A percentile compares a stretch with the other conserved stretches of the same genome.
phyloP scores from a whole-genome alignment of 2,888 invertebrate species.

The Bedellia somnulentella region DNA sequence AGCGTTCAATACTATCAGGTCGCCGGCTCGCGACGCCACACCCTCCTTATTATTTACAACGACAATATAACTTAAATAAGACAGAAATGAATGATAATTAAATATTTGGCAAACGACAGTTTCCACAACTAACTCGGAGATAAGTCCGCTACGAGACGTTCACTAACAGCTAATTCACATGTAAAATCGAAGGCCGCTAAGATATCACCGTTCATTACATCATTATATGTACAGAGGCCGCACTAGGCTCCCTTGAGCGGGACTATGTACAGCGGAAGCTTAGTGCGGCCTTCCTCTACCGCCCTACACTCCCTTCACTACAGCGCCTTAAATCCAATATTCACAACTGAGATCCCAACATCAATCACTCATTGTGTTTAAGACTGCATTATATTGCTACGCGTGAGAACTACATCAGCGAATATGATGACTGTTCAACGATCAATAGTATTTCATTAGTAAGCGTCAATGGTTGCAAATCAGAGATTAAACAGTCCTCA shows the following conservation, averaged over 20 bases:
- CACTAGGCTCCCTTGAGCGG: conserved; percentile 12
- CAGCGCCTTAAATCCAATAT: too few species aligned
- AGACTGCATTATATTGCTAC: too few species aligned
- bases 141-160: too few species aligned
- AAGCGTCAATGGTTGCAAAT: too few species aligned
- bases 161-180: conserved; percentile 55
- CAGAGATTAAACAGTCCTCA: too few species aligned
- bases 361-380: too few species aligned
- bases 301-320: too few species aligned
- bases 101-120: conserved; percentile 44
- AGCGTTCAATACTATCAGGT: neutral
- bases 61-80: conserved; percentile 26
- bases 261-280: conserved; percentile 5
- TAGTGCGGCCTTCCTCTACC: too few species aligned
- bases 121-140: conserved; percentile 2
- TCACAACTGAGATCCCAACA: too few species aligned
- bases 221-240: conserved; percentile 38
- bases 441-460: too few species aligned
- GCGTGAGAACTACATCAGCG: too few species aligned
- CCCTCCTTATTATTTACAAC: conserved; percentile 36
- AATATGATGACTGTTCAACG: too few species aligned
- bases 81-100: conserved; percentile 25
- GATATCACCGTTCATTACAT: conserved; percentile 57
- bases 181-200: conserved; percentile 60
- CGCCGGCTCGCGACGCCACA: conserved; percentile 20